These are phyloP conservation scores for Hirtodrosophila trivittata DNA, from an alignment of 2,888 invertebrate species.

Conservation along the genomic window DNA sequence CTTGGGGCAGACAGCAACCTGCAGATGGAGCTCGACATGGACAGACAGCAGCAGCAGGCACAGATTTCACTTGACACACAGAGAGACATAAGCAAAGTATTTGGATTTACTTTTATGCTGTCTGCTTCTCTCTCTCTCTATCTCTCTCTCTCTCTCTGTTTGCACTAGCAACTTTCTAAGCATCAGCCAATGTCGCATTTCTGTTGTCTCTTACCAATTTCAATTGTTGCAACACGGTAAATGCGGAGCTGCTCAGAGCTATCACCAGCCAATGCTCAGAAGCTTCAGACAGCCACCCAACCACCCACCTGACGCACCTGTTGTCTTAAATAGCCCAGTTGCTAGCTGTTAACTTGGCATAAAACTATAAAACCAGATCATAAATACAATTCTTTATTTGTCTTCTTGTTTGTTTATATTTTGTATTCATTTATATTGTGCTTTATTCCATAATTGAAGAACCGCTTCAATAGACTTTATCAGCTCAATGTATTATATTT, in stretches of 20 bases:
- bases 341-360: constrained; percentile 79
- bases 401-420: constrained; percentile 51
- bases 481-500: too few relatives aligned
- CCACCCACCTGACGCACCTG: constrained; percentile 27
- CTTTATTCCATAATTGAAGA: constrained; percentile 57
- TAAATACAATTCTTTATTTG: constrained; percentile 76
- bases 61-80: constrained; percentile 47
- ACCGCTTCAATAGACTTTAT: too few relatives aligned
- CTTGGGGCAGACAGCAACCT: constrained; percentile 54
- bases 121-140: neutral
- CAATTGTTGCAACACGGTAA: constrained; percentile 69
- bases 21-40: constrained; percentile 35
- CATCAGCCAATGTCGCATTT: constrained; percentile 27
- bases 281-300: constrained; percentile 35
- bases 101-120: constrained; percentile 33
- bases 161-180: constrained; percentile 56
- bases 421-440: constrained; percentile 13
- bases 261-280: constrained; percentile 33
- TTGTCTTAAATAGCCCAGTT: constrained; percentile 73
- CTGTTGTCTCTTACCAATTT: constrained; percentile 24
- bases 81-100: constrained; percentile 51
- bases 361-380: constrained; percentile 72
- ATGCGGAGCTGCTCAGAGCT: constrained; percentile 63
- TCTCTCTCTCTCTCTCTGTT: constrained; percentile 34
- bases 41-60: constrained; percentile 29